These are phyloP conservation scores for Microcebus jonahi DNA, from an alignment of 2,113 vertebrate genomes.

Conservation along the genomic window DNA sequence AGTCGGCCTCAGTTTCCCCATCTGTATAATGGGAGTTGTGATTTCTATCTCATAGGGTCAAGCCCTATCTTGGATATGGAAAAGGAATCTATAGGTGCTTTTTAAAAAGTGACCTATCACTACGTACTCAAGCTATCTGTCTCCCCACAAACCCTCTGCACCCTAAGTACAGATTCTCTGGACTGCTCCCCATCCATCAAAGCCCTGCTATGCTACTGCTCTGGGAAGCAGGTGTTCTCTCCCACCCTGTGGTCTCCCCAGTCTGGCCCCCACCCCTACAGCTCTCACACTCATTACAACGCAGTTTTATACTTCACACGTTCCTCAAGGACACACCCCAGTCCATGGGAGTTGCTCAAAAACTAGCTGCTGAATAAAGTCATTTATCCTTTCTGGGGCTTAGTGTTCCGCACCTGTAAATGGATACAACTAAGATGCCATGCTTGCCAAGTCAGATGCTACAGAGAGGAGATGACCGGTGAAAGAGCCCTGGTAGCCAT, in stretches of 20 bases:
- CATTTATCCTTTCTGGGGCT: constrained; percentile 53
- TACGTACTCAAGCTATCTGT: not conserved
- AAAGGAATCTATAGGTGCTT: not conserved
- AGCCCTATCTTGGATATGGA: not conserved
- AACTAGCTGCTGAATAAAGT: constrained; percentile 41
- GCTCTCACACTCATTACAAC: not conserved
- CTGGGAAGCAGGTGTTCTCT: not conserved
- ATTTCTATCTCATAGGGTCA: not conserved
- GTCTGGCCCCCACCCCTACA: not conserved
- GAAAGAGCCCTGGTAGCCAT: not conserved
- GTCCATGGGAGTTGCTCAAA: not conserved
- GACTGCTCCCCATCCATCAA: not conserved
- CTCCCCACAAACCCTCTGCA: not conserved
- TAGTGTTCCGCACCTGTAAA: constrained; percentile 24
- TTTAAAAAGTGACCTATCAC: not conserved
- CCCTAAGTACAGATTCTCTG: not conserved
- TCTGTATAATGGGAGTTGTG: constrained; percentile 19
- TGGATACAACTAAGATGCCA: constrained; percentile 13
- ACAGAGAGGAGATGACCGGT: not conserved
- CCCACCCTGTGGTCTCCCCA: not conserved
- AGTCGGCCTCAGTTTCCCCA: not conserved
- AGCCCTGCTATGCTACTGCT: not conserved
- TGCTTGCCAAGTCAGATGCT: constrained; percentile 49
- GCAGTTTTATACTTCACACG: not conserved
- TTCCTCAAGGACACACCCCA: constrained; percentile 16